Evolutionary conservation across 2,888 invertebrate genomes (phyloP).

Genomic region (Mythimna loreyi): DNA sequence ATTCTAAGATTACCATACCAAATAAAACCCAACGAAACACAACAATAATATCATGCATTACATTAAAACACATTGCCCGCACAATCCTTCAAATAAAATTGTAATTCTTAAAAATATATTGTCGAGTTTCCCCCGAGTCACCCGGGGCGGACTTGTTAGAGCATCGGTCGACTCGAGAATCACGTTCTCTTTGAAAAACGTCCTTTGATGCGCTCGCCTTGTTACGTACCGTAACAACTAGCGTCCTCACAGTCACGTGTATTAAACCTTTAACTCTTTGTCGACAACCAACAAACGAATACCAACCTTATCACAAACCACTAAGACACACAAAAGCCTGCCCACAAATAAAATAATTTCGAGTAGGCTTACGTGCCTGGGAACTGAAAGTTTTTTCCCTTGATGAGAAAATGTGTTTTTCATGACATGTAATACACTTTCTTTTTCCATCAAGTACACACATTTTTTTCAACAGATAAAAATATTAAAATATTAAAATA

Average conservation of each 20-base stretch:
- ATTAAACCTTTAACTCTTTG: conserved; percentile 77
- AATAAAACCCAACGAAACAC: conserved; percentile 38
- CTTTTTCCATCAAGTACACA: conserved; percentile 55
- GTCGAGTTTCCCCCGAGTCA: conserved; percentile 71
- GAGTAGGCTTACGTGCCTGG: conserved; percentile 78
- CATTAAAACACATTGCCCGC: conserved; percentile 56
- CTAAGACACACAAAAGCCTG: conserved; percentile 57
- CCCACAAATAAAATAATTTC: conserved; percentile 75
- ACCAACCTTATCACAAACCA: conserved; percentile 53
- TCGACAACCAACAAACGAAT: conserved; percentile 59
- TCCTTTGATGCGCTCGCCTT: conserved; percentile 84
- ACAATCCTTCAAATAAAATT: conserved; percentile 66
- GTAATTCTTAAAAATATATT: conserved; percentile 72
- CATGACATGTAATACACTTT: conserved; percentile 67
- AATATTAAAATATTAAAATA: conserved; percentile 57
- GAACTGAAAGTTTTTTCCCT: conserved; percentile 74
- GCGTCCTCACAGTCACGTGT: conserved; percentile 77
- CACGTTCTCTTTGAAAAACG: conserved; percentile 86
- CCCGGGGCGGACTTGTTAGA: conserved; percentile 79
- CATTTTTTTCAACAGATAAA: conserved; percentile 55
- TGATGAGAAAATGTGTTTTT: conserved; percentile 73
- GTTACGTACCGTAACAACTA: conserved; percentile 80
- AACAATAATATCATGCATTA: conserved; percentile 41
- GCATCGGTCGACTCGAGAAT: conserved; percentile 83
- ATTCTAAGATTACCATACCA: conserved; percentile 41